Conservation (phyloP, 2,113 vertebrate genomes). For the Xiphias gladius region DNA sequence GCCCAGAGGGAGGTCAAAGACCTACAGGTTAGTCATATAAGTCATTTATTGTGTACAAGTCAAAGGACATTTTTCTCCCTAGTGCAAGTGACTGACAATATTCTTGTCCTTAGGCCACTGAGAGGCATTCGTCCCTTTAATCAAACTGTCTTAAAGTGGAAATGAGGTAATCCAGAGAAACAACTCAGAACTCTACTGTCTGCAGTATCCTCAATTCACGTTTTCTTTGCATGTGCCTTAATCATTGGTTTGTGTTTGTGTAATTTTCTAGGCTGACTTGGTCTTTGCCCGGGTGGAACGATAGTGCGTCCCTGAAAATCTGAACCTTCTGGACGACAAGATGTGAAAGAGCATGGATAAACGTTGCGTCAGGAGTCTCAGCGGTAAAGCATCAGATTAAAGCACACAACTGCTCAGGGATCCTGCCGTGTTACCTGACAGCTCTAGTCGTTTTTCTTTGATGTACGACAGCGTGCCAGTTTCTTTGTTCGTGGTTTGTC, state of each 20-base stretch:
- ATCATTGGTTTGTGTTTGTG: constrained; percentile 5
- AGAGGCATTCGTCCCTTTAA: constrained; percentile 94
- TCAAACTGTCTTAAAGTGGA: constrained; percentile 92
- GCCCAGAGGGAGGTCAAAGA: no score
- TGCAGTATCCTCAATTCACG: neutral
- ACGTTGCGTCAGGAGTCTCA: no score
- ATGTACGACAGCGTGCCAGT: no score
- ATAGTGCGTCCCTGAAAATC: constrained; percentile 91
- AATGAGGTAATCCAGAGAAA: constrained; percentile 87
- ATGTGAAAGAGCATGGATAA: constrained; percentile 79
- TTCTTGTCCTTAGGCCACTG: constrained; percentile 84
- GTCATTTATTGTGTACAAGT: neutral
- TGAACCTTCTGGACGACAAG: constrained; percentile 91
- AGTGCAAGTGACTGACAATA: neutral
- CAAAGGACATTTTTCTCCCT: neutral
- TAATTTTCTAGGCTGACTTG: constrained; percentile 90
- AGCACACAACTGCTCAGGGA: no score
- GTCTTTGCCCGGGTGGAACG: constrained; percentile 91
- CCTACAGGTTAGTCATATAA: no score
- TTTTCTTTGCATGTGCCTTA: neutral
- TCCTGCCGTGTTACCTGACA: no score
- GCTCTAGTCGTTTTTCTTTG: no score
- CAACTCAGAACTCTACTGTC: neutral
- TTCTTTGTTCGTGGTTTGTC: no score
- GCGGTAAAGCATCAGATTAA: no score